phyloP scores from a whole-genome alignment of 2,797 vertebrate genomes.

The Gouania willdenowi region DNA sequence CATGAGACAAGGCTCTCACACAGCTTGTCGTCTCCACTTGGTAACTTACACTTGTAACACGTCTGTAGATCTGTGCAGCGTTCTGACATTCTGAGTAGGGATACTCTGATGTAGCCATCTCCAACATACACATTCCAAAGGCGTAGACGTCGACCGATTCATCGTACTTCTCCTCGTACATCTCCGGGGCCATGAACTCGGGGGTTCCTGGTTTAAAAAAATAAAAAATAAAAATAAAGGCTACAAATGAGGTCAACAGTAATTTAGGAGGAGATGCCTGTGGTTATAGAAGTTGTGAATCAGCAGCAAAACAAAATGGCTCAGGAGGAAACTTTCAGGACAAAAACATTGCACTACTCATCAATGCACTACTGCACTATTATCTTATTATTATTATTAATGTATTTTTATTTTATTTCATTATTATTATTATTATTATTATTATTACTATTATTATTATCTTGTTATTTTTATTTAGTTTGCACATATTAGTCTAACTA shows the following conservation, averaged over 20 bases:
- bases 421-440: too few relatives aligned
- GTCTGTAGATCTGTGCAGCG: conserved; percentile 95
- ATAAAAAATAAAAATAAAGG: conserved; percentile 1
- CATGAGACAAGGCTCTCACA: not conserved
- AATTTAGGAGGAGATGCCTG: too few relatives aligned
- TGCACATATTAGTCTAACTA: too few relatives aligned
- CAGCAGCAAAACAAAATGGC: too few relatives aligned
- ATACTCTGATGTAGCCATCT: conserved; percentile 99
- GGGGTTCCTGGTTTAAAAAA: conserved; percentile 79
- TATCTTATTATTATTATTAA: too few relatives aligned
- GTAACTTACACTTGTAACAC: conserved; percentile 88
- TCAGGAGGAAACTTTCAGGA: too few relatives aligned
- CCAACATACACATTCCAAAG: conserved; percentile 99
- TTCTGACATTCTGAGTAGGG: conserved; percentile 99
- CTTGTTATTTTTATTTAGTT: too few relatives aligned
- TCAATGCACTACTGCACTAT: too few relatives aligned
- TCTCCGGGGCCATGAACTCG: conserved; percentile 96
- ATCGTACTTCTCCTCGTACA: conserved; percentile 99
- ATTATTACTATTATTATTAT: too few relatives aligned
- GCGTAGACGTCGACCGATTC: conserved; percentile 98
- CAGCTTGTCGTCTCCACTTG: conserved; percentile 33
- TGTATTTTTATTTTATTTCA: too few relatives aligned
- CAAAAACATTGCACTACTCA: too few relatives aligned
- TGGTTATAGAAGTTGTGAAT: too few relatives aligned
- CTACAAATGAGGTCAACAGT: not conserved